These are phyloP conservation scores for Zoanthus solanderi DNA, from an alignment of 92 coral and sea anemone species.

Conservation along the genomic window DNA sequence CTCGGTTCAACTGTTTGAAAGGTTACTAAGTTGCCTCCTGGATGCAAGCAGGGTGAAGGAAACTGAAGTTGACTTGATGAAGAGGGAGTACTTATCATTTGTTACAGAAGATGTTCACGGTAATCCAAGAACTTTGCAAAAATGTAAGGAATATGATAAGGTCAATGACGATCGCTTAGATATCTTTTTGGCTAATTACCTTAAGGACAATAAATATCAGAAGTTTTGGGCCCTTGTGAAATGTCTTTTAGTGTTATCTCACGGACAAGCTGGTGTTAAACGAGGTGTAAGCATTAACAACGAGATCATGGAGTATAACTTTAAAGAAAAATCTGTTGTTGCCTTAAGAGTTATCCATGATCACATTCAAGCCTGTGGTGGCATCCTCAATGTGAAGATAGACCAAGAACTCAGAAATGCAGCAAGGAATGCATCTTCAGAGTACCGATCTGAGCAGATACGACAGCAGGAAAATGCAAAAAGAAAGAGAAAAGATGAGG, in stretches of 20 bases:
- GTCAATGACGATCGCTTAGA: slow-evolving; percentile 66
- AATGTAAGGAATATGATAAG: slow-evolving; percentile 52
- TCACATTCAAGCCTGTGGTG: slow-evolving; percentile 54
- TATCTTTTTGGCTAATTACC: slow-evolving; percentile 58
- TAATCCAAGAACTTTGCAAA: slow-evolving; percentile 62
- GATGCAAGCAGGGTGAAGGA: slow-evolving; percentile 61
- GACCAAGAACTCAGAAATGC: slow-evolving; percentile 78
- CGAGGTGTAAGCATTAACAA: slow-evolving; percentile 75
- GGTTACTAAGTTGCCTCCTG: slow-evolving; percentile 64
- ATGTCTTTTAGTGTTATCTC: slow-evolving; percentile 72
- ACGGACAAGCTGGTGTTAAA: slow-evolving; percentile 83
- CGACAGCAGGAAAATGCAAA: slow-evolving; percentile 39
- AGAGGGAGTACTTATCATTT: slow-evolving; percentile 61
- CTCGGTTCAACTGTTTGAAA: slow-evolving; percentile 69
- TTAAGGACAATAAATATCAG: slow-evolving; percentile 29
- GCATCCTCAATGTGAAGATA: slow-evolving; percentile 60
- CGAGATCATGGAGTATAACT: slow-evolving; percentile 69
- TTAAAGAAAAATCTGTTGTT: slow-evolving; percentile 73
- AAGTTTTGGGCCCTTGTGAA: slow-evolving; percentile 69
- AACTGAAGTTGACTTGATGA: slow-evolving; percentile 65
- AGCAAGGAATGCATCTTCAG: slow-evolving; percentile 67
- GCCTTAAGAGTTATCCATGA: slow-evolving; percentile 70
- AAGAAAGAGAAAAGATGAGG: slow-evolving; percentile 57
- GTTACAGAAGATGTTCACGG: slow-evolving; percentile 61
- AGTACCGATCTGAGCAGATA: slow-evolving; percentile 43